A percentile compares a stretch with the other conserved stretches of the same genome.
These are phyloP conservation scores for Hozukius guyotensis DNA, from an alignment of 2,797 vertebrate species.

Conservation along the genomic window DNA sequence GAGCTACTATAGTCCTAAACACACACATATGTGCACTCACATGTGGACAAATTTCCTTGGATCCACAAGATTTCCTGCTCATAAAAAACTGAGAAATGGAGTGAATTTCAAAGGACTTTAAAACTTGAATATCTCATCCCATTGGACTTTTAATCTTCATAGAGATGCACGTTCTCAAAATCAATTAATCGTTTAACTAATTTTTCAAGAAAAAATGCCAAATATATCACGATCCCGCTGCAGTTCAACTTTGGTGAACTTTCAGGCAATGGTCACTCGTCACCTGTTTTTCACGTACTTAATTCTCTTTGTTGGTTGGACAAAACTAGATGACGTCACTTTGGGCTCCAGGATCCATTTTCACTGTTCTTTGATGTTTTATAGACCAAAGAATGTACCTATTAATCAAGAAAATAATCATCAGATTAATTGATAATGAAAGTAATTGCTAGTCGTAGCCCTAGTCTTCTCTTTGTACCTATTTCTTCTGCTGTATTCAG, in stretches of 20 bases:
- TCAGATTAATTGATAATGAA: neutral
- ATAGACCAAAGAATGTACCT: neutral
- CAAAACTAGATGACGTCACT: neutral
- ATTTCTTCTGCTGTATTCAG: neutral
- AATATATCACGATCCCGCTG: neutral
- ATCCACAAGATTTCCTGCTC: slow-evolving; percentile 12
- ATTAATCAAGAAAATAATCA: neutral
- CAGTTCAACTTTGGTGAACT: too few species aligned
- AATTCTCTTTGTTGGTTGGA: neutral
- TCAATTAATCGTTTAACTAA: neutral
- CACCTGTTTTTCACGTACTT: neutral
- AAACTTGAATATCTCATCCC: neutral
- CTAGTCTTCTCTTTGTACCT: neutral
- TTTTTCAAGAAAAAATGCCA: neutral
- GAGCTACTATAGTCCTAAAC: neutral
- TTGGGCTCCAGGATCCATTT: neutral
- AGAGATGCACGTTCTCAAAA: neutral
- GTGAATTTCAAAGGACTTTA: neutral
- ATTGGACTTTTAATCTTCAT: too few species aligned
- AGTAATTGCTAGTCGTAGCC: neutral
- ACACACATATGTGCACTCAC: neutral
- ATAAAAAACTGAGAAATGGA: neutral
- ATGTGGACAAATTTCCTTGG: neutral
- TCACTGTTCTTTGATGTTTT: neutral
- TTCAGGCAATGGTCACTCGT: too few species aligned